Evolutionary conservation across 2,888 invertebrate species (phyloP).

Genomic region (Seira musarum): DNA sequence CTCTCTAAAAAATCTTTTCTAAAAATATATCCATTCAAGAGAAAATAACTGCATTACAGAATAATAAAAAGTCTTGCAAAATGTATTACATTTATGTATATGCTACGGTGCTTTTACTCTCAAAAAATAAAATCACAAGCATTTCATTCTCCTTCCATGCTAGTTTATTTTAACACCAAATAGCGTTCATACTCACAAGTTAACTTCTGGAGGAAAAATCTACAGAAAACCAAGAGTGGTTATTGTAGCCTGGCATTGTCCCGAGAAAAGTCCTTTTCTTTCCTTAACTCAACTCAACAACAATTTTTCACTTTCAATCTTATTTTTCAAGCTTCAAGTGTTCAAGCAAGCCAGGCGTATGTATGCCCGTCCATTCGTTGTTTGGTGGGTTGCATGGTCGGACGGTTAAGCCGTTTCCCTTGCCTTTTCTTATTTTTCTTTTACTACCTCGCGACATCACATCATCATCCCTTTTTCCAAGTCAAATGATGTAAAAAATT

Average conservation of each 20-base stretch:
- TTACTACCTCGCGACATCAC: conserved; percentile 16
- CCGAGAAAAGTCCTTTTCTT: conserved; percentile 26
- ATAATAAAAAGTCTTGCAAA: conserved; percentile 27
- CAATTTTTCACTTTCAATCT: conserved; percentile 61
- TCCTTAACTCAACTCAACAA: conserved; percentile 40
- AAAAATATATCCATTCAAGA: conserved; percentile 16
- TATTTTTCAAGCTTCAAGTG: conserved; percentile 58
- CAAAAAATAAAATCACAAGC: not conserved
- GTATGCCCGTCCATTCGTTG: conserved; percentile 46
- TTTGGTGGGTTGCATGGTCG: conserved; percentile 48
- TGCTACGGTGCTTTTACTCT: not conserved
- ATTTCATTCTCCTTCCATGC: not conserved
- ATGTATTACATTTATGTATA: conserved; percentile 8
- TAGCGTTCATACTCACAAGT: no score
- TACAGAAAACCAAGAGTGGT: no score
- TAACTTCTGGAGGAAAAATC: no score
- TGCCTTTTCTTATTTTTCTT: conserved; percentile 9
- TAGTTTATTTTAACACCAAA: no score
- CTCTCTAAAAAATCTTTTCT: not conserved
- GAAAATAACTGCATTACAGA: conserved; percentile 41
- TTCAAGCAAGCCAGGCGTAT: no score
- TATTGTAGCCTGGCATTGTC: no score
- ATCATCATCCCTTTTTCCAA: conserved; percentile 31
- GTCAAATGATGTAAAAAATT: conserved; percentile 52
- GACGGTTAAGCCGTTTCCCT: conserved; percentile 24